Base-by-base conservation (phyloP, 2,113 vertebrate species). In the Dasyornis broadbenti region DNA sequence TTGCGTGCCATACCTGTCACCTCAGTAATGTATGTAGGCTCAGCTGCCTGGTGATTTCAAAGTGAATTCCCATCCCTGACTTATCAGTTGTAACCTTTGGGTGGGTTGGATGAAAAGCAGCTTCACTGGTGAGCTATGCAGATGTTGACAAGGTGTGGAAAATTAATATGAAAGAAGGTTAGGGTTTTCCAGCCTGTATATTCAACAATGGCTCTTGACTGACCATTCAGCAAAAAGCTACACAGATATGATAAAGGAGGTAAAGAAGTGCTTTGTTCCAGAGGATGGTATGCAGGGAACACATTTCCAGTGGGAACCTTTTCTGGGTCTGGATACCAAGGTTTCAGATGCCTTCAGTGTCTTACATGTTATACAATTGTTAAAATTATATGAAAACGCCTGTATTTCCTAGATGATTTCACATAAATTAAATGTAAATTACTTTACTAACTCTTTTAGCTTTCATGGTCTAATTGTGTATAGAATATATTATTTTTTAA, bases 41-140 rank as follows among this genome's bases (percentile, higher is more conserved):
- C 65, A 92, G 82, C 66, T 94, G 86, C 81, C 94, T 56, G 14
- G 86, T 66, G 82, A 96, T 95, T 95, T 88, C 93, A 94, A 91
- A 96, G 90, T 45, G 72, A 92, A 95, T 95, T 91, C 82, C 82
- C 61, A 73, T 70, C 56, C 45, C 47, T 68, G 91, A 79, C 86
- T 81, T 83, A 10, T 53, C 75, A 93, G 44, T 68, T 81, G 57
- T 53, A 94, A 90, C 80, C 72, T 94, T 86, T 93, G 50, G 37
- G 40, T 61, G n/a, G 22, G 63, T 31, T 90, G 68, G 53, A 47
- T 80, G 69, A 82, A 83, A 92, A 91, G 37, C 54, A 88, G 52
- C n/a, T 65, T 78, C 69, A 30, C 42, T 82, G 45, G 69, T 26
- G 80, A 86, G 60, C 63, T 75, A 45, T 72, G 82, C 52, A 86